A percentile compares a stretch with the other conserved stretches of the same genome.
phyloP scores from a whole-genome alignment of 1,140 invertebrate species.

The Aradophagus sp. region DNA sequence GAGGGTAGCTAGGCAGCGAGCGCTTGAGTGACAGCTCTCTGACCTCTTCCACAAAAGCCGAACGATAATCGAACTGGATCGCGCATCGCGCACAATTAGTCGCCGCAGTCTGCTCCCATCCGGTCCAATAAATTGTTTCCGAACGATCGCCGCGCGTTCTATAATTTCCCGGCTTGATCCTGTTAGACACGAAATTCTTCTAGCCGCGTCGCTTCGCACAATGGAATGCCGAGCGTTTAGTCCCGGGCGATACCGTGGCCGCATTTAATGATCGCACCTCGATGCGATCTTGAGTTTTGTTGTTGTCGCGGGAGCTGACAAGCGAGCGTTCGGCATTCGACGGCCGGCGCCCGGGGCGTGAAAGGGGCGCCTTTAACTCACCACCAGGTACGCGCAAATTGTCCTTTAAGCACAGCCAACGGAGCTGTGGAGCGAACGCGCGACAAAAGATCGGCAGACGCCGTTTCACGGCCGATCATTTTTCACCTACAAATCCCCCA shows the following conservation, averaged over 20 bases:
- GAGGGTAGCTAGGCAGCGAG: conserved; percentile 71
- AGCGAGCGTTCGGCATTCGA: conserved; percentile 14
- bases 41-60: conserved; percentile 68
- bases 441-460: conserved; percentile 48
- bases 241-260: conserved; percentile 2
- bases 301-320: conserved; percentile 22
- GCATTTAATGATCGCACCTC: not conserved
- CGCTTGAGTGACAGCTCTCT: conserved; percentile 73
- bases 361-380: conserved; percentile 47
- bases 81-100: conserved; percentile 34
- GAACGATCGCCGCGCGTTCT: conserved; percentile 24
- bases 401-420: conserved; percentile 52
- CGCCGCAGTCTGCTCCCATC: not conserved
- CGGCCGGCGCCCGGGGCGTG: conserved; percentile 27
- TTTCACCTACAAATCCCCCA: conserved; percentile 56
- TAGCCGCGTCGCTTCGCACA: not conserved
- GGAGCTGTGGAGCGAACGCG: conserved; percentile 33
- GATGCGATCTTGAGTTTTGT: conserved; percentile 24
- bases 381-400: conserved; percentile 49
- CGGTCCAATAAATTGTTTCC: conserved; percentile 32
- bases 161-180: conserved; percentile 36
- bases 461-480: conserved; percentile 56
- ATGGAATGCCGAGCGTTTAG: conserved; percentile 14
- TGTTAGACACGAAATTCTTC: conserved; percentile 26
- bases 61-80: conserved; percentile 56